Evolutionary conservation across 2,113 vertebrate species (phyloP), one percentile per base, ranked within the genome.

Genomic region (Aleadryas rufinucha): DNA sequence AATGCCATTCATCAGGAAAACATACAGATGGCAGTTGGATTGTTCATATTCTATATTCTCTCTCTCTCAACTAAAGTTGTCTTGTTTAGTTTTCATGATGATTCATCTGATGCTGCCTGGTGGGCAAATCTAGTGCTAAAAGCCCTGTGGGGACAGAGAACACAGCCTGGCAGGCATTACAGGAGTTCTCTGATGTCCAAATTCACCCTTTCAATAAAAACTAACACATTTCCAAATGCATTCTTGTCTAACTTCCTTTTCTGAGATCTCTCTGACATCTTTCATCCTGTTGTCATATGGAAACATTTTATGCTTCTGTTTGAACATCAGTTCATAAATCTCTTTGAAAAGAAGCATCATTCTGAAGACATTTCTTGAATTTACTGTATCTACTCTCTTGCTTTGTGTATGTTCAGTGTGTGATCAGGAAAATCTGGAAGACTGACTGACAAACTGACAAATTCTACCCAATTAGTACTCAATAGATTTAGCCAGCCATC

Each of bases 1-100:
- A 95, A 93, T 83, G 86, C 71, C 50, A 78, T 74, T 91, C 72
- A 91, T 78, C 64, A 94, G 86, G 78, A 93, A 93, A 94, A 90
- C 45, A 74, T 54, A 83, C 92, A 95, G 88, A 92, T 92, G 85
- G 88, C 45, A 68, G 63, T 83, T 93, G 79, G 78, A 90, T 77
- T 86, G 71, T 80, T 93, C 57, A 56, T 76, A 85, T 65, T 77
- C 85, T 72, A 50, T 85, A 66, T 90, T 70, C 45, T 83, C 63
- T 56, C 39, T 37, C 56, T 84, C 42, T 69, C 49, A 85, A 90
- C 41, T 49, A 39, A 87, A 90, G 57, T 65, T 72, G 63, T 66
- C 18, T 28, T 83, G 59, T 61, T 88, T 83, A 54, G 52, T 90
- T 93, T 83, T 84, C 35, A 53, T 22, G 16, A 74, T 88, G 91